phyloP scores from a whole-genome alignment of 2,888 invertebrate species.

The Cremastinae sp. region DNA sequence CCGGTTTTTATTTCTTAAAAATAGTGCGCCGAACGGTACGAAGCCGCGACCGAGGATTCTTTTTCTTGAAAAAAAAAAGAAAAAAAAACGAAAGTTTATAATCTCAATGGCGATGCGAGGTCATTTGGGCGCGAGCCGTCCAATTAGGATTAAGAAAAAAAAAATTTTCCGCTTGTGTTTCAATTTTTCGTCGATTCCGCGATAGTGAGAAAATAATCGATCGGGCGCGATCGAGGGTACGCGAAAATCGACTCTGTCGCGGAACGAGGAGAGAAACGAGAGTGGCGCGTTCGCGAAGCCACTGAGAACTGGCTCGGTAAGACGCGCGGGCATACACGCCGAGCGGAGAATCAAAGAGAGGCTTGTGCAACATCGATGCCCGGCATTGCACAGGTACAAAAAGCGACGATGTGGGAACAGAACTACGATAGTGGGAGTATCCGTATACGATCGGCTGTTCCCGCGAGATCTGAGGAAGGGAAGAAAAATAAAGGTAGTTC shows the following conservation, averaged over 20 bases:
- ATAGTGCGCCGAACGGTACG: no score
- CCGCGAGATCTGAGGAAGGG: constrained; percentile 20
- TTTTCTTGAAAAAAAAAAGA: no score
- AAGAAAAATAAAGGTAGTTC: constrained; percentile 3
- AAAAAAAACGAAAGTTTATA: no score
- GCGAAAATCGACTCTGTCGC: constrained; percentile 25
- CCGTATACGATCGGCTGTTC: constrained; percentile 49
- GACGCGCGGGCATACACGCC: constrained; percentile 45
- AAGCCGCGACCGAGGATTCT: no score
- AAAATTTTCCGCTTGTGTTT: no score
- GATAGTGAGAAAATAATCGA: no score
- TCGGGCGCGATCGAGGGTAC: constrained; percentile 13
- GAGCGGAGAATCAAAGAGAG: constrained; percentile 68
- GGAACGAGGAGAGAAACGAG: constrained; percentile 64
- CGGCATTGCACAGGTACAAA: constrained; percentile 44
- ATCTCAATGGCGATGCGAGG: no score
- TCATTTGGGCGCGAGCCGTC: no score
- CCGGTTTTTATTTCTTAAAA: no score
- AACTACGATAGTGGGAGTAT: constrained; percentile 50
- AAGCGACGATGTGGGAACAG: constrained; percentile 53
- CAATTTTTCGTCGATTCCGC: no score
- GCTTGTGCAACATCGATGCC: constrained; percentile 71
- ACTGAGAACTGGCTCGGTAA: constrained; percentile 71
- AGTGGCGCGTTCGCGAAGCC: constrained; percentile 70
- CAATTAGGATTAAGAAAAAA: no score